These are phyloP conservation scores for Todus mexicanus DNA, from an alignment of 2,797 vertebrate species.

Conservation along the genomic window DNA sequence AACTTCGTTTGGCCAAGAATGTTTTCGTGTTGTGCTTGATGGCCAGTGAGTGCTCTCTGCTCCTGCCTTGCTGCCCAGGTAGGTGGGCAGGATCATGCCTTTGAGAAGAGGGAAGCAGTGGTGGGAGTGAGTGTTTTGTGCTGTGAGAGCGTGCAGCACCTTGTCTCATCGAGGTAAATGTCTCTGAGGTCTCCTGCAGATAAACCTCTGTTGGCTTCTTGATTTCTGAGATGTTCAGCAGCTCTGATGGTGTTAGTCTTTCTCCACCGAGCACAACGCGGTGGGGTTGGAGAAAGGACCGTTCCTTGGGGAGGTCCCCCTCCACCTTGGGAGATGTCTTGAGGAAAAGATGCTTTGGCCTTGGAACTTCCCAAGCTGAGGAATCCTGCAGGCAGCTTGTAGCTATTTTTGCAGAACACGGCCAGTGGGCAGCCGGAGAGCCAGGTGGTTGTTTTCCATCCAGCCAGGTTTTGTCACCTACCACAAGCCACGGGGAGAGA, in stretches of 20 bases:
- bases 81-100: neutral
- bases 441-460: neutral
- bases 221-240: neutral
- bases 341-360: neutral
- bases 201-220: neutral
- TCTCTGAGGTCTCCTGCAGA: neutral
- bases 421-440: neutral
- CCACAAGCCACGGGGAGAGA: neutral
- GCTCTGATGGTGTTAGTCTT: neutral
- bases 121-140: neutral
- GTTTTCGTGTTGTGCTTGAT: neutral
- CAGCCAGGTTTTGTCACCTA: neutral
- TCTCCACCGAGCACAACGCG: neutral
- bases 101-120: neutral
- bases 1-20: neutral
- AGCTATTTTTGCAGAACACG: neutral
- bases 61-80: neutral
- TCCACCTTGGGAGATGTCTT: neutral
- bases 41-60: neutral
- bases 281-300: neutral
- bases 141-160: neutral
- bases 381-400: neutral
- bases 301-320: neutral
- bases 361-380: neutral
- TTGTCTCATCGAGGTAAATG: neutral